Percentiles rank a stretch among this genome's conserved stretches.
These are phyloP conservation scores for Chloromyia formosa DNA, from an alignment of 2,888 invertebrate genomes.

Conservation along the genomic window DNA sequence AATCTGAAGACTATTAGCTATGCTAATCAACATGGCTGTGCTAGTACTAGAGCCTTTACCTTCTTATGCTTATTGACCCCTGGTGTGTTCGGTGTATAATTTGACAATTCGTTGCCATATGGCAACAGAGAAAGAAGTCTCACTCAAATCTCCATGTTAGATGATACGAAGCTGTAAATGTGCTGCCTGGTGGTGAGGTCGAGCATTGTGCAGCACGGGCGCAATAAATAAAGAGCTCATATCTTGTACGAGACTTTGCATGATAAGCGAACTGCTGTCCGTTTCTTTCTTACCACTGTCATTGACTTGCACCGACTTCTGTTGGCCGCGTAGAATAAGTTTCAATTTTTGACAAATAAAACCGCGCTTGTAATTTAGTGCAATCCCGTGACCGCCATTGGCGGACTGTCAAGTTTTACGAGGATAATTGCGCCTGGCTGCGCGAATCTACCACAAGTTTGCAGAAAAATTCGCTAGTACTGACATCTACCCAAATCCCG, in stretches of 20 bases:
- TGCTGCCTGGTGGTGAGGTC: no score
- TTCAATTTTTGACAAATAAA: conserved; percentile 64
- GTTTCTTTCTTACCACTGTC: no score
- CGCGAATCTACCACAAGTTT: neutral
- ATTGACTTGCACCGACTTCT: conserved; percentile 53
- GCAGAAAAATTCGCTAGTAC: neutral
- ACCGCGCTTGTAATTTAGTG: conserved; percentile 58
- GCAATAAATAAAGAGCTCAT: no score
- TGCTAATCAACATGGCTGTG: no score
- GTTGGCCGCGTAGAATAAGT: conserved; percentile 63
- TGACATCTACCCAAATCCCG: no score
- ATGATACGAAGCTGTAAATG: neutral
- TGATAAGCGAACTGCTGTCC: no score
- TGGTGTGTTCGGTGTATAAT: conserved; percentile 46
- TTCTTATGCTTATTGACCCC: conserved; percentile 34
- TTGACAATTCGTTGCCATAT: conserved; percentile 47
- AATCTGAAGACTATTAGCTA: no score
- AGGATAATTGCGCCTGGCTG: neutral
- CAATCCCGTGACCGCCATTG: conserved; percentile 16
- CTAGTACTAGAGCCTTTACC: no score
- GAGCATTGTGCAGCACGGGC: no score
- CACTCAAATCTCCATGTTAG: neutral
- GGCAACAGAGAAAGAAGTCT: conserved; percentile 29
- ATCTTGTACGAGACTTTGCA: no score
- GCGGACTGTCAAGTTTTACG: conserved; percentile 19